A percentile compares a stretch with the other conserved stretches of the same genome.
Conservation (phyloP, 2,113 vertebrate genomes). For the Bufo gargarizans region DNA sequence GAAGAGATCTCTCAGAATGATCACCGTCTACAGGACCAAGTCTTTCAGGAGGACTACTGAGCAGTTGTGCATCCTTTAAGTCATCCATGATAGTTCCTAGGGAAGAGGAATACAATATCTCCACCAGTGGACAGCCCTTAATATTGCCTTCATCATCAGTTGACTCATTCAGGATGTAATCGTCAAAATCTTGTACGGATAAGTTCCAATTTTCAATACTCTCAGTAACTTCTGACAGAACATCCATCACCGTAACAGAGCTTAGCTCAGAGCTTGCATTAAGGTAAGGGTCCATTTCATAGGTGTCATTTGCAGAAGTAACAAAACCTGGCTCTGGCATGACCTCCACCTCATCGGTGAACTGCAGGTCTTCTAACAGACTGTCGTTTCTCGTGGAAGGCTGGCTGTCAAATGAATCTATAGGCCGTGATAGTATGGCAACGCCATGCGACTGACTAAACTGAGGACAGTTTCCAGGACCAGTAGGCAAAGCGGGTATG, state of each 20-base stretch:
- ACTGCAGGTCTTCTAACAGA: background rate
- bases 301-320: background rate
- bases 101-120: background rate
- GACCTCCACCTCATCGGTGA: background rate
- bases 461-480: too few relatives aligned
- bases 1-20: background rate
- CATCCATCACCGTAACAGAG: background rate
- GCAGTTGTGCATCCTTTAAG: background rate
- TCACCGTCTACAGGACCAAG: background rate
- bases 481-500: background rate
- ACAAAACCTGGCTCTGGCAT: background rate
- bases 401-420: background rate
- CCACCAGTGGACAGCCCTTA: background rate
- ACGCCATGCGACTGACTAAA: background rate
- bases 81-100: background rate
- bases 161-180: background rate
- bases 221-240: background rate
- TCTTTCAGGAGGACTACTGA: background rate
- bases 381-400: background rate
- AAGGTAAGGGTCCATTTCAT: background rate
- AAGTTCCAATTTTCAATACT: background rate
- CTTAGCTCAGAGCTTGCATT: background rate
- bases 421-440: background rate
- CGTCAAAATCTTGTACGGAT: background rate
- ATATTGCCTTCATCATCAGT: background rate